Base-by-base conservation (phyloP, 2,888 invertebrate genomes). In the Meganola albula region DNA sequence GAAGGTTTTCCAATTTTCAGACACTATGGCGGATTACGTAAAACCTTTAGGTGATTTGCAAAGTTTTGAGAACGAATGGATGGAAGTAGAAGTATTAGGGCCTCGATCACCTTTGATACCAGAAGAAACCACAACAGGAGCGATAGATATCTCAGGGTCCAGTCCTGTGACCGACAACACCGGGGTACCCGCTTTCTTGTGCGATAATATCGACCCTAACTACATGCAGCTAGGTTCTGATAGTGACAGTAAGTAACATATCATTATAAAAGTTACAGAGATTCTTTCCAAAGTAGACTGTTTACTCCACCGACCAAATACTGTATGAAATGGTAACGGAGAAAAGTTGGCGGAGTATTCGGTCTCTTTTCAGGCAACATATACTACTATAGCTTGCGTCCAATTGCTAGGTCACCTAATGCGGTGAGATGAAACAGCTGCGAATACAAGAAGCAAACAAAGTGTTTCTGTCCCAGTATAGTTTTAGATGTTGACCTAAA, bases 21-120 rank as follows among this genome's bases (percentile, higher is more conserved):
- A 58, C 11, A 12, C 13, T 9, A 35, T 69, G 25, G 39, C 62
- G 0, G 93, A 93, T 53, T 90, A 89, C 61, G 88, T 89, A 12
- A 88, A 88, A 28, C 93, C 93, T 0, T 66, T 91, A 8, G 91
- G 92, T 8, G 94, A 95, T 63, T 76, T 93, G 7, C 91, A 91
- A 66, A 91, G 92, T 51, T 96, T 96, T 66, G 94, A 95, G 65
- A 95, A 95, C 65, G 96, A 96, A 64, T 96, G 95, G 95, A 90
- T 96, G 77, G 96, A 96, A 71, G 93, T 96, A 0, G 95, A 95
- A 68, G 89, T 95, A 11, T 77, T 89, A 40, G 86, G 90, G 0
- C 88, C 91, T 0, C 63, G 90, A 43, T 74, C 88, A 34, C 69
- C 88, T 44, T 76, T 88, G 48, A 44, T 75, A 0, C 51, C 74